Evolutionary conservation across 2,797 vertebrate species (phyloP), one percentile per base, ranked within the genome.

Genomic region (Sebastes iracundus): DNA sequence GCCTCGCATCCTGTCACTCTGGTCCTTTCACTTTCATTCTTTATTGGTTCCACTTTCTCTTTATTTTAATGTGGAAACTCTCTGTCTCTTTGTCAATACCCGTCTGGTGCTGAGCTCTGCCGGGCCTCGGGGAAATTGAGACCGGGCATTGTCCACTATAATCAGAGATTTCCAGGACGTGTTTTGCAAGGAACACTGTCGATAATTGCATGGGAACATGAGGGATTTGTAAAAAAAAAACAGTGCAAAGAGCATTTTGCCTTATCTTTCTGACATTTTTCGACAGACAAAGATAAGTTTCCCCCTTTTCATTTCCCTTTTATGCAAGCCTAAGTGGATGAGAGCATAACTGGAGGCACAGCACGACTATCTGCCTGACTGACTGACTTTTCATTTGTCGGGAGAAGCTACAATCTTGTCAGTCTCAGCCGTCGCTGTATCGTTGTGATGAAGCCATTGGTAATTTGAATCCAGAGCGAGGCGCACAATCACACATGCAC

Each of bases 221-320:
- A 33, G 74, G 71, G 72, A 82, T 77, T 72, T 78, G 70, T 35
- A 32, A 8, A 7, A 55, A 82, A 5, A 59, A 30, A 22, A 30
- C 52, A 84, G 58, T 27, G n/a, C 56, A 75, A 61, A 75, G 52
- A 87, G 52, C 30, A 75, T 84, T 83, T 77, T 35, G 66, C 65
- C 23, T 86, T 71, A 71, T 90, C 82, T 82, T 56, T 16, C 18
- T 87, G 82, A 90, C 79, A 90, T 90, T 92, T 89, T 77, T 78
- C 10, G 14, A 79, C 74, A 76, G 53, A 84, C 60, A 60, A 72
- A 79, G 77, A 82, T 72, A 74, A 42, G 18, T 75, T 56, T 38
- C 28, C 56, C 14, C 52, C 53, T 23, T 77, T 88, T 86, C 38
- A 70, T 84, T 81, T 67, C 25, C 25, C 58, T 80, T 86, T 87